Percentiles rank a stretch among this genome's conserved stretches.
Evolutionary conservation across 1,140 invertebrate species (phyloP).

Genomic region (Geopemphigus sp.): DNA sequence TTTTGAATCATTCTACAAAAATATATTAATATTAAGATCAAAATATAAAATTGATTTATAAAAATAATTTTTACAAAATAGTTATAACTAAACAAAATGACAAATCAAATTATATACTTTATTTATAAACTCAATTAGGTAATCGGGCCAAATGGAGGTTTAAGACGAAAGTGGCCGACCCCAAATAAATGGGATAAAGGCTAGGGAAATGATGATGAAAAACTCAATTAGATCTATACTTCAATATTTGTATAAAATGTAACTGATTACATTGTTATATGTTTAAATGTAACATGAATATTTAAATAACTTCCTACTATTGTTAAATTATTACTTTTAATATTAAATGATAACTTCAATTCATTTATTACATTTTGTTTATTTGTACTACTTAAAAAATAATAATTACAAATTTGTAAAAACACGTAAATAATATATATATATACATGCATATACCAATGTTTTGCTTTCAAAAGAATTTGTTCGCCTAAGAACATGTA

Average conservation of each 20-base stretch:
- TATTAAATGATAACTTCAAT: not conserved
- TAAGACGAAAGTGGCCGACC: too few species aligned
- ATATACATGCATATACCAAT: slow-evolving; percentile 9
- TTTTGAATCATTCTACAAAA: slow-evolving; percentile 57
- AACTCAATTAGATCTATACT: not conserved
- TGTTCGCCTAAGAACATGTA: slow-evolving; percentile 33
- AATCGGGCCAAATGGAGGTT: too few species aligned
- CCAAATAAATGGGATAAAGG: too few species aligned
- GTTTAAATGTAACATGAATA: not conserved
- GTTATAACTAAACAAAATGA: too few species aligned
- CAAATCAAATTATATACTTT: not conserved
- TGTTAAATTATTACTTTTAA: not conserved
- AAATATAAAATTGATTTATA: not conserved
- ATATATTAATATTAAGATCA: not conserved
- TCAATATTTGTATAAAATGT: not conserved
- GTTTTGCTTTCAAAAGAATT: slow-evolving; percentile 46
- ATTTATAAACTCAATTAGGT: not conserved
- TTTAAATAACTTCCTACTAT: not conserved
- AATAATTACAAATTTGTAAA: not conserved
- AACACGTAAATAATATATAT: not conserved
- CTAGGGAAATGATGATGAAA: too few species aligned
- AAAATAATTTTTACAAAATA: too few species aligned
- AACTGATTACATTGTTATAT: not conserved
- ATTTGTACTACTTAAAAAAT: not conserved
- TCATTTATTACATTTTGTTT: not conserved